phyloP scores from a whole-genome alignment of 2,113 vertebrate genomes.

The Stercorarius parasiticus region DNA sequence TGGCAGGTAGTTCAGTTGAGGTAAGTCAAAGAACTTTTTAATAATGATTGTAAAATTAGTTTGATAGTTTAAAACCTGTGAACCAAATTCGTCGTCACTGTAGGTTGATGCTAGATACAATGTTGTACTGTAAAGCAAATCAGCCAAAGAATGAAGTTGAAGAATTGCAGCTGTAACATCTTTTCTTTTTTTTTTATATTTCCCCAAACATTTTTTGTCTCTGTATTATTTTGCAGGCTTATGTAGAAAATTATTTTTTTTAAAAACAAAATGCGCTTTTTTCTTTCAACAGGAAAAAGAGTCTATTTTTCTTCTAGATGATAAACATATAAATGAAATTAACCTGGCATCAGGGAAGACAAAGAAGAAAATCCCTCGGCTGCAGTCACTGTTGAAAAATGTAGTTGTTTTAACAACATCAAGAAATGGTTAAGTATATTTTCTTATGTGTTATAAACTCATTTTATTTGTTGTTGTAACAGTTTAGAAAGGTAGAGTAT shows the following conservation, averaged over 20 bases:
- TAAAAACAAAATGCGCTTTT: not conserved
- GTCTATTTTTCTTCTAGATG: slow-evolving; percentile 87
- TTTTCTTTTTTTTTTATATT: not conserved
- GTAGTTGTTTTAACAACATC: slow-evolving; percentile 83
- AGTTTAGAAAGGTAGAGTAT: not conserved
- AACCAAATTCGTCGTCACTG: not conserved
- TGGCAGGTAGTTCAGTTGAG: not conserved
- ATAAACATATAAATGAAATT: slow-evolving; percentile 88
- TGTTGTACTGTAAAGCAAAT: not conserved
- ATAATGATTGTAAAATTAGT: not conserved
- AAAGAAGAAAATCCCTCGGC: slow-evolving; percentile 85
- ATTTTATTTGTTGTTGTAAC: not conserved
- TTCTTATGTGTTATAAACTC: not conserved
- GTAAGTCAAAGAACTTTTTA: not conserved
- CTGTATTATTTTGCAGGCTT: not conserved
- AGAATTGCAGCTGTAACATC: not conserved
- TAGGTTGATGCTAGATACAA: not conserved
- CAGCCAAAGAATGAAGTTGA: not conserved
- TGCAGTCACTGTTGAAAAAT: slow-evolving; percentile 84
- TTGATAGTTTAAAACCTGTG: not conserved
- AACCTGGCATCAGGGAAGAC: slow-evolving; percentile 87
- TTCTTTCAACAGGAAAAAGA: slow-evolving; percentile 85
- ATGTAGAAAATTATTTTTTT: not conserved
- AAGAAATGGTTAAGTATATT: slow-evolving; percentile 80
- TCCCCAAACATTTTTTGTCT: not conserved